Evolutionary conservation across 2,888 invertebrate genomes (phyloP).

Genomic region (Tubulanus polymorphus): DNA sequence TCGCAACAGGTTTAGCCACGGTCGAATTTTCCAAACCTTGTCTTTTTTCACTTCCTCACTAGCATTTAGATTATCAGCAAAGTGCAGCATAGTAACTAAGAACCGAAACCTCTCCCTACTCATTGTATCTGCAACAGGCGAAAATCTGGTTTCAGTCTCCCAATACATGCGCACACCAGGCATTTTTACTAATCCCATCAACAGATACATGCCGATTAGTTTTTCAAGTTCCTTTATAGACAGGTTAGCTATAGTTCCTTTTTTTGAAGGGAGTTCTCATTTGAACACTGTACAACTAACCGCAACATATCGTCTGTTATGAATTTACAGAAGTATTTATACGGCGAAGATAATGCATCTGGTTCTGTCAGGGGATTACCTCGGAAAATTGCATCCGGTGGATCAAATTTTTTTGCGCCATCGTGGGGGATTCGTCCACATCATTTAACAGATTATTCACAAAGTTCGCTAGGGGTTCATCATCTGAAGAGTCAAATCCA

Average conservation of each 20-base stretch:
- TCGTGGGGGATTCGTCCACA: no score
- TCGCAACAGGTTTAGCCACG: not conserved
- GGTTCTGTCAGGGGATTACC: not conserved
- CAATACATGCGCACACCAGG: not conserved
- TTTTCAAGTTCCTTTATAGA: constrained; percentile 11
- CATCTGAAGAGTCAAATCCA: no score
- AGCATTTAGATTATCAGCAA: not conserved
- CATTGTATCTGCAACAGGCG: constrained; percentile 1
- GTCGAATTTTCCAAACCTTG: constrained; percentile 5
- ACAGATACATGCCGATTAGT: constrained; percentile 8
- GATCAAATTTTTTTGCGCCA: not conserved
- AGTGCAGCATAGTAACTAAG: constrained; percentile 1
- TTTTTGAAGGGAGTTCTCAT: constrained; percentile 6
- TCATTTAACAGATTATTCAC: no score
- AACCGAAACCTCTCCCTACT: not conserved
- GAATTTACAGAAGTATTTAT: not conserved
- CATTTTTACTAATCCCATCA: constrained; percentile 16
- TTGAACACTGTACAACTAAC: not conserved
- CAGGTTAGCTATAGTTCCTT: constrained; percentile 5
- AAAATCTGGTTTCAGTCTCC: not conserved
- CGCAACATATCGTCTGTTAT: not conserved
- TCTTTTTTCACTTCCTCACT: constrained; percentile 2
- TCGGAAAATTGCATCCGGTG: not conserved
- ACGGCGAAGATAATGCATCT: not conserved
- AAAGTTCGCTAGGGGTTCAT: no score